Evolutionary conservation across 2,888 invertebrate species (phyloP), one percentile per base, ranked within the genome.

Genomic region (Lamproptera curius): DNA sequence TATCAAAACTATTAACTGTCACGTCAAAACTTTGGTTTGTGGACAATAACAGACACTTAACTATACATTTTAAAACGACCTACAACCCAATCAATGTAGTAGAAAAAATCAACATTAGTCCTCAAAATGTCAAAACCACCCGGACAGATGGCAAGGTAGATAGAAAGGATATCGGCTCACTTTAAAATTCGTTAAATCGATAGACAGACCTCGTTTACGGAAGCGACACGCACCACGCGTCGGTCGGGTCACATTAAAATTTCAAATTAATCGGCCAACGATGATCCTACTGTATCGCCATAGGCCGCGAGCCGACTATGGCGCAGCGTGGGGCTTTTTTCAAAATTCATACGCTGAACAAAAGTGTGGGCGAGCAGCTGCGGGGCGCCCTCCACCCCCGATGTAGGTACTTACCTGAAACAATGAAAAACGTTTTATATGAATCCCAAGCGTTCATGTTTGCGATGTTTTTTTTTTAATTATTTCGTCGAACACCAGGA

Each of bases 351-450:
- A 47, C 44, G 44, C 36, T 33, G 33, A 44, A 34, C 41, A 43
- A 47, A 51, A 51, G 50, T 51, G 50, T 16, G 13, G 36, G 52
- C 47, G 35, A 50, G 31, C 34, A 36, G 46, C n/a, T 45, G 49
- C 9, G 50, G 46, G 40, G 37, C 38, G 16, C 37, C 37, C 44
- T 51, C 50, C 46, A 28, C 28, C 48, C 55, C 54, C 54, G 54
- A 45, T 10, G 46, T 48, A 34, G 48, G 48, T 20, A 57, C 68
- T 73, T 68, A 76, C 76, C 76, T 74, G 73, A 56, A 75, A 76
- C 68, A 71, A 74, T 62, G 50, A 65, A 31, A n/a, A 65, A 59
- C 50, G 47, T 58, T 61, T 56, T 57, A 63, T 61, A 41, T 44
- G 43, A 50, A 50, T n/a, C n/a, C n/a, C n/a, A n/a, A n/a, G n/a